These are phyloP conservation scores for Drosophila putrida DNA, from an alignment of 2,888 invertebrate genomes.

Conservation along the genomic window DNA sequence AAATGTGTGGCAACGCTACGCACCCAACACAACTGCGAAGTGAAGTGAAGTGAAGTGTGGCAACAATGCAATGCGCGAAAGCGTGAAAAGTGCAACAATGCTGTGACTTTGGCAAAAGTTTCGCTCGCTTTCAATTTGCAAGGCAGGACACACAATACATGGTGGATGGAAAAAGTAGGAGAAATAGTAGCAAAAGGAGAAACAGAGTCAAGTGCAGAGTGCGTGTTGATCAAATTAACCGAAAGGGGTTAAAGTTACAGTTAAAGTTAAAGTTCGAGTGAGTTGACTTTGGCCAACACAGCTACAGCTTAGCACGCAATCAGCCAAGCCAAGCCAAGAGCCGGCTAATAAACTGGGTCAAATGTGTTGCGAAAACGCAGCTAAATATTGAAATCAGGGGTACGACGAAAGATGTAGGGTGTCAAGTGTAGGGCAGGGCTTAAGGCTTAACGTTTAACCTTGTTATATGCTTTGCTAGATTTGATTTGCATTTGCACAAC, in stretches of 20 bases:
- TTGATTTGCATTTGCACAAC: conserved; percentile 69
- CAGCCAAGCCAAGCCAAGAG: no score
- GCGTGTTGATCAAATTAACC: conserved; percentile 82
- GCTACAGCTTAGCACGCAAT: conserved; percentile 66
- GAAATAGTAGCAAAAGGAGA: neutral
- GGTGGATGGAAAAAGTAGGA: neutral
- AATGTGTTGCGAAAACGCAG: conserved; percentile 70
- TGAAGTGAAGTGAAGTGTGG: conserved; percentile 52
- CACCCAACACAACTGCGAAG: conserved; percentile 33
- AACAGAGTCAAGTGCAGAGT: conserved; percentile 57
- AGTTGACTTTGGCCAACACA: conserved; percentile 67
- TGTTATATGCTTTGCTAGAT: conserved; percentile 29
- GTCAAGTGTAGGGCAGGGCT: conserved; percentile 2
- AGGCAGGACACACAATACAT: neutral
- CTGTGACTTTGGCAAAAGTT: conserved; percentile 74
- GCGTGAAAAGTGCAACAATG: neutral
- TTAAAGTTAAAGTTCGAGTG: conserved; percentile 68
- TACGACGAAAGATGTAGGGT: conserved; percentile 3
- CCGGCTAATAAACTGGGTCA: conserved; percentile 76
- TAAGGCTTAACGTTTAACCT: conserved; percentile 36
- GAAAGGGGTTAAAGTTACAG: conserved; percentile 54
- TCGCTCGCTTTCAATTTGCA: conserved; percentile 71
- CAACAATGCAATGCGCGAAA: conserved; percentile 62
- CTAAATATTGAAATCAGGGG: conserved; percentile 20
- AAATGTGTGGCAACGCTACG: conserved; percentile 47